Evolutionary conservation across 2,797 vertebrate genomes (phyloP), one percentile per base, ranked within the genome.

Genomic region (Syndactyla subalaris): DNA sequence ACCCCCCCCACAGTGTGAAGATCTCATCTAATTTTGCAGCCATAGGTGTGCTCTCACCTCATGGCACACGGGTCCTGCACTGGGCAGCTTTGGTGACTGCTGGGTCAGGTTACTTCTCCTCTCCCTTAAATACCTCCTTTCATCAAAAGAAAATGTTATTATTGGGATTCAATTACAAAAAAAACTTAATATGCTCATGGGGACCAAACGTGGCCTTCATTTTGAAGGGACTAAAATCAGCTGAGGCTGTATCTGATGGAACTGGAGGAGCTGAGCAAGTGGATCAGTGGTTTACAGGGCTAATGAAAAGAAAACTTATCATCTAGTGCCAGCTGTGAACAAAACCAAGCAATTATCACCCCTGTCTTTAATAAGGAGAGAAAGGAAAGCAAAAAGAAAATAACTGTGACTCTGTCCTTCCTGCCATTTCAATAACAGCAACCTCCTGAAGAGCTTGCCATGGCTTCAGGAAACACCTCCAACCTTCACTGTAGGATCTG

Each of bases 261-360:
- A 78, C 30, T 54, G 61, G 76, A 91, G 78, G 80, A 81, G 65
- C 38, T 80, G 57, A 89, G 71, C 55, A 81, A 75, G 29, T 54
- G 18, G 45, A 39, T 30, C 46, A 66, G 34, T 7, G 2, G n/a
- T 58, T 62, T 77, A 43, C 18, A 4, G 2, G 32, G 39, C 71
- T 89, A 79, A 88, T 23, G 58, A 72, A 58, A 62, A 72, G 63
- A 82, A 85, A 72, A 91, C 45, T 85, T 74, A 38, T 30, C 22
- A 68, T 70, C 34, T n/a, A 54, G 26, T 75, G 81, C 68, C 81
- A 95, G 86, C 68, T 80, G 61, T 36, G 72, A 96, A 65, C 41
- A 77, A 94, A 93, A 30, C 43, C 66, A 76, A 85, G 71, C 86
- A 95, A 93, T 93, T 92, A 83, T 80, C 82, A 87, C 84, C 81